phyloP scores from a whole-genome alignment of 1,140 invertebrate genomes.

The Neodiprion virginianus region DNA sequence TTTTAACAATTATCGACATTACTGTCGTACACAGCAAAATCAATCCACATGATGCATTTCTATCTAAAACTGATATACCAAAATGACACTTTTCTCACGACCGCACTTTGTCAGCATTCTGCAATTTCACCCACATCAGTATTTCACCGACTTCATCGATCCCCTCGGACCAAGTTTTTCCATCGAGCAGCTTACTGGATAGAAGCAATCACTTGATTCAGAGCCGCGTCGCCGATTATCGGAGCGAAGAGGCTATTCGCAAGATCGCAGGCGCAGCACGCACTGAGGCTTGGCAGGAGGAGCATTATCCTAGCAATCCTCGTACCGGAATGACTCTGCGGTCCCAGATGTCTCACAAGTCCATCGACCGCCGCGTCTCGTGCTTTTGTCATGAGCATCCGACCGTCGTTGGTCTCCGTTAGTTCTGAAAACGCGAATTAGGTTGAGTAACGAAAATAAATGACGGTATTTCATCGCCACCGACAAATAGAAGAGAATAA shows the following conservation, averaged over 20 bases:
- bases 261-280: constrained; percentile 47
- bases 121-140: too few relatives aligned
- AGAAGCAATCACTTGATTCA: constrained; percentile 52
- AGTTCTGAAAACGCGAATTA: constrained; percentile 39
- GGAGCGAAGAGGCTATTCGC: constrained; percentile 47
- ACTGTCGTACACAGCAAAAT: too few relatives aligned
- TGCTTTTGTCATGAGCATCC: constrained; percentile 34
- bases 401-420: constrained; percentile 30
- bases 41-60: too few relatives aligned
- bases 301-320: constrained; percentile 46
- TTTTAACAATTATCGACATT: too few relatives aligned
- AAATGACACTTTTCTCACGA: too few relatives aligned
- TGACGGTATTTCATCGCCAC: background rate
- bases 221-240: constrained; percentile 46
- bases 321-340: constrained; percentile 23
- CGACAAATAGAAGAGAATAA: background rate
- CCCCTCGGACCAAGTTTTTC: too few relatives aligned
- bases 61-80: too few relatives aligned
- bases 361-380: constrained; percentile 40
- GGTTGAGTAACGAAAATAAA: background rate
- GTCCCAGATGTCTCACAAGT: constrained; percentile 42
- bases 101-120: too few relatives aligned
- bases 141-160: too few relatives aligned
- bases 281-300: constrained; percentile 44
- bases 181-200: constrained; percentile 36